phyloP scores from a whole-genome alignment of 2,888 invertebrate genomes.

The Papilio elwesi region DNA sequence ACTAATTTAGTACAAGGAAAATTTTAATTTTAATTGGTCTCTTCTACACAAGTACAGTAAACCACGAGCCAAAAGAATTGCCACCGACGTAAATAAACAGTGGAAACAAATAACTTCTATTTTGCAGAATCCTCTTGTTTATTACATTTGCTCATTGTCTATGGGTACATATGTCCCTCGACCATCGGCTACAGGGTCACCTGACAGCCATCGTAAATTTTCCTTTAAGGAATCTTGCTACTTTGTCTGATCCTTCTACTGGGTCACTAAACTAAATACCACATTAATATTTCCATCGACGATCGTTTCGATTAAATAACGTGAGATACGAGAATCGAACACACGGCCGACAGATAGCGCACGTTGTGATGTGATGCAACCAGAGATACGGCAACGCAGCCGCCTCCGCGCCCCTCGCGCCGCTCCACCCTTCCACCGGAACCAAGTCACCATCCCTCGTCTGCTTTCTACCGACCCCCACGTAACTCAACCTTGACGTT shows the following conservation, averaged over 20 bases:
- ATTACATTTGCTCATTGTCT: no score
- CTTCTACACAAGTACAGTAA: no score
- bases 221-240: no score
- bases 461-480: neutral
- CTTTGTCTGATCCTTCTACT: neutral
- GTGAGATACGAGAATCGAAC: conserved; percentile 7
- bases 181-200: no score
- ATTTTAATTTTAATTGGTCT: neutral
- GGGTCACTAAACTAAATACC: neutral
- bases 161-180: no score
- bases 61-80: neutral
- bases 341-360: conserved; percentile 6
- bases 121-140: no score
- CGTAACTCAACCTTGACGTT: no score
- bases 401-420: neutral
- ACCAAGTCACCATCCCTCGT: neutral
- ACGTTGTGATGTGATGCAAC: conserved; percentile 20
- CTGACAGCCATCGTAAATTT: no score
- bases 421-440: neutral
- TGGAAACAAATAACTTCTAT: no score
- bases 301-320: neutral
- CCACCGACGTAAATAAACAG: neutral
- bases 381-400: neutral
- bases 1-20: conserved; percentile 6
- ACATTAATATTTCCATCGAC: neutral